A percentile compares a stretch with the other conserved stretches of the same genome.
phyloP scores from a whole-genome alignment of 2,113 vertebrate species.

The Lepus americanus region DNA sequence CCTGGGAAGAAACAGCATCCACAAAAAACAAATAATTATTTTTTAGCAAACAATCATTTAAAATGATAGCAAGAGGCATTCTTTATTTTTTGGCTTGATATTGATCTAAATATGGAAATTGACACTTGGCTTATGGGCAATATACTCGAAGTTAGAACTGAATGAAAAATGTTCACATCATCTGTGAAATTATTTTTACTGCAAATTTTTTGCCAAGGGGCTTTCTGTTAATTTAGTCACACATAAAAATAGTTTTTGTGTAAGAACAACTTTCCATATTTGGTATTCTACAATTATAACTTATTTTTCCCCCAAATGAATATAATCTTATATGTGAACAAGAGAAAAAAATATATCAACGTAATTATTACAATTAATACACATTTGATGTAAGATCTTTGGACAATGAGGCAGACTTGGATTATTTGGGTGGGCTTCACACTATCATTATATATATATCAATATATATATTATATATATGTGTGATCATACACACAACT shows the following conservation, averaged over 20 bases:
- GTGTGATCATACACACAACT: background rate
- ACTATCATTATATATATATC: background rate
- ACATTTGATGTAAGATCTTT: conserved; percentile 59
- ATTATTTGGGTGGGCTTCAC: background rate
- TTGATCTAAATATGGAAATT: conserved; percentile 32
- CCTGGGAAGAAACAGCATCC: background rate
- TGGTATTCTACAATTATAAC: conserved; percentile 57
- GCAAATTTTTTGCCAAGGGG: conserved; percentile 33
- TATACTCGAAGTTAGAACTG: conserved; percentile 4
- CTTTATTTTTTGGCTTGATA: background rate
- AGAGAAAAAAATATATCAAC: conserved; percentile 22
- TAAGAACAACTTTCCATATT: conserved; percentile 60
- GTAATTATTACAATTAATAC: conserved; percentile 3
- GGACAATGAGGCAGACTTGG: background rate
- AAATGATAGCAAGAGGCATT: background rate
- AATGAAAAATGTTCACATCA: conserved; percentile 27
- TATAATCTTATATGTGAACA: conserved; percentile 12
- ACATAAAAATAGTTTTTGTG: conserved; percentile 59
- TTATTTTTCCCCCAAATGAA: background rate
- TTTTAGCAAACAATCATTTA: background rate
- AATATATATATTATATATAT: no score
- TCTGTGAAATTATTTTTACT: conserved; percentile 70
- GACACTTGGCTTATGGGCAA: conserved; percentile 39
- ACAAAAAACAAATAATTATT: background rate
- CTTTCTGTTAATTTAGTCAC: conserved; percentile 63